Evolutionary conservation across 2,888 invertebrate species (phyloP).

Genomic region (Andricus curvator): DNA sequence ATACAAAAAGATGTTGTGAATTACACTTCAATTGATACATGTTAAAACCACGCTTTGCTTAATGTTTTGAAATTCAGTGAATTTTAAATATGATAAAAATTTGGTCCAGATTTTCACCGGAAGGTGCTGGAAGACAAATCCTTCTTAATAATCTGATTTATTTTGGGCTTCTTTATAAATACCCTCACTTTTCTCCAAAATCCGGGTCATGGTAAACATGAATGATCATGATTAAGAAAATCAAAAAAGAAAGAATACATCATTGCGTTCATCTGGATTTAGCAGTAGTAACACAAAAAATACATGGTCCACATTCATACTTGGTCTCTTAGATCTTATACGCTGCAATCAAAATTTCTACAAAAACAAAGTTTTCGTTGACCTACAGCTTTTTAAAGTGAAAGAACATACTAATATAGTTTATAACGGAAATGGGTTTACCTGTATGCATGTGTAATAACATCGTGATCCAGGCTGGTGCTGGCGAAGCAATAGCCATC

Average conservation of each 20-base stretch:
- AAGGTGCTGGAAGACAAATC: background rate
- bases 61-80: background rate
- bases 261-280: too few species aligned
- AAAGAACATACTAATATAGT: conserved; percentile 55
- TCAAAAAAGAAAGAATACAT: too few species aligned
- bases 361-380: background rate
- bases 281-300: too few species aligned
- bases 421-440: conserved; percentile 78
- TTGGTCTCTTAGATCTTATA: background rate
- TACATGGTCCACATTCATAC: too few species aligned
- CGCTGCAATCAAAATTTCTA: background rate
- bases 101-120: background rate
- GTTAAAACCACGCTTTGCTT: background rate
- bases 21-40: too few species aligned
- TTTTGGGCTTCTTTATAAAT: background rate
- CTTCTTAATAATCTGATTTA: background rate
- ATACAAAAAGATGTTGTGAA: too few species aligned
- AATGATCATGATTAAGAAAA: background rate
- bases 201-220: background rate
- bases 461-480: conserved; percentile 83
- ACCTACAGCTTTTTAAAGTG: background rate
- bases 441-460: conserved; percentile 87
- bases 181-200: background rate
- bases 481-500: conserved; percentile 94
- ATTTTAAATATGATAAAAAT: background rate